Conservation (phyloP, 2,113 vertebrate species). For the Megalops atlanticus region DNA sequence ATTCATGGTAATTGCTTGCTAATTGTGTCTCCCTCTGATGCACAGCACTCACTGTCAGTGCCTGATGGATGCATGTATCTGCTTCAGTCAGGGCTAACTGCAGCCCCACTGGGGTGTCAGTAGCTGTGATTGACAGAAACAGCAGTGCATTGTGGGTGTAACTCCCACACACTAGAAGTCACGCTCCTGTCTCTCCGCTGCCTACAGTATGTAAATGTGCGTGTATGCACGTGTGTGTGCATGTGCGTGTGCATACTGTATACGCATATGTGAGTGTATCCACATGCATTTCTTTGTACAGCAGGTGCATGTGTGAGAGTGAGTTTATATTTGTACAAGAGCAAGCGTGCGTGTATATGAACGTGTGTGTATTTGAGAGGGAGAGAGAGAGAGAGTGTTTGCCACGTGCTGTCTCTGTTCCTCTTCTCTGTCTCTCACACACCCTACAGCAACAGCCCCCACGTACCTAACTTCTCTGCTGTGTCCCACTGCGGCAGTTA, state of each 20-base stretch:
- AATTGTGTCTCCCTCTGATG: neutral
- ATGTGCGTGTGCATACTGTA: neutral
- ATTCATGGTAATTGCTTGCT: constrained; percentile 10
- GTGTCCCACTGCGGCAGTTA: constrained; percentile 7
- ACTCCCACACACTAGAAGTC: neutral
- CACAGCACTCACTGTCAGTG: neutral
- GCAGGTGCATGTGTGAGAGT: neutral
- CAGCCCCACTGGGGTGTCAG: neutral
- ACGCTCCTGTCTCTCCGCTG: neutral
- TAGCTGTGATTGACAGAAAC: neutral
- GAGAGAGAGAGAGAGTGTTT: constrained; percentile 15
- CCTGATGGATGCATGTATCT: neutral
- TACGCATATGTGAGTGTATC: neutral
- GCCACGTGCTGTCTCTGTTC: neutral
- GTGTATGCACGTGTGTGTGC: neutral
- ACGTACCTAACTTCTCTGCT: neutral
- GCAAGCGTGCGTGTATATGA: neutral
- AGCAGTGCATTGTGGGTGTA: constrained; percentile 2
- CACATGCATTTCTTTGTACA: neutral
- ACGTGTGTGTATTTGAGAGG: constrained; percentile 28
- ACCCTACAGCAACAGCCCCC: constrained; percentile 1
- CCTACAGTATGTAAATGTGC: neutral
- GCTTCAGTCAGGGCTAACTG: constrained; percentile 4
- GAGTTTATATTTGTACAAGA: neutral
- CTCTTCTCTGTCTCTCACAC: neutral